Conservation (phyloP, 2,888 invertebrate genomes). For the Bruchidius siliquastri region DNA sequence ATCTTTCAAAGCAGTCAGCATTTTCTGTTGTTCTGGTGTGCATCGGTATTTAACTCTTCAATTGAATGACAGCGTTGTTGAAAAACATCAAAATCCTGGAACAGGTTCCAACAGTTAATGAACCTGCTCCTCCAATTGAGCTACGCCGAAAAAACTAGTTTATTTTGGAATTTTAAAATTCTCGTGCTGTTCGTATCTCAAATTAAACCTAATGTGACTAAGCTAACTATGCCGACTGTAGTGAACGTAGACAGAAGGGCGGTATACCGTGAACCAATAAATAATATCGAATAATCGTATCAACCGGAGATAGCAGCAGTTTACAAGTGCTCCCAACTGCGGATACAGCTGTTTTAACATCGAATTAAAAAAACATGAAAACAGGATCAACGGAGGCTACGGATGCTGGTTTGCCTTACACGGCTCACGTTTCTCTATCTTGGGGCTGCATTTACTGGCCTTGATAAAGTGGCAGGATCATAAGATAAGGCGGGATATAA, state of each 20-base stretch:
- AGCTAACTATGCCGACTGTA: not conserved
- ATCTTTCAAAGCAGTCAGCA: too few relatives aligned
- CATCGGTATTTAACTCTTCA: too few relatives aligned
- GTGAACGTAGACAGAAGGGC: not conserved
- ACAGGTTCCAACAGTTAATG: too few relatives aligned
- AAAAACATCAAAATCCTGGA: too few relatives aligned
- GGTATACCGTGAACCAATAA: not conserved
- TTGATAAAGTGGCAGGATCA: not conserved
- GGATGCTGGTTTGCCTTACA: not conserved
- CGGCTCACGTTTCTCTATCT: not conserved
- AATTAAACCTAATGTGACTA: too few relatives aligned
- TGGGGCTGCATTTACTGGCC: not conserved
- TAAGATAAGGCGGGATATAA: not conserved
- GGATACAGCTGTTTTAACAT: not conserved
- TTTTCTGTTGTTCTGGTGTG: too few relatives aligned
- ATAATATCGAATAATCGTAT: not conserved
- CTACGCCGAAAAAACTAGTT: too few relatives aligned
- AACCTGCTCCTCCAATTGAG: too few relatives aligned
- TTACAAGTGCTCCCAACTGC: not conserved
- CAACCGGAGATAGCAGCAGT: not conserved
- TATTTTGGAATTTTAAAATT: too few relatives aligned
- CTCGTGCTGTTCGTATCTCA: too few relatives aligned
- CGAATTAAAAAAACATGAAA: not conserved
- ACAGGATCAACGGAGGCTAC: not conserved
- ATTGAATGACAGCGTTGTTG: too few relatives aligned